Evolutionary conservation across 2,797 vertebrate species (phyloP).

Genomic region (Zalophus californianus): DNA sequence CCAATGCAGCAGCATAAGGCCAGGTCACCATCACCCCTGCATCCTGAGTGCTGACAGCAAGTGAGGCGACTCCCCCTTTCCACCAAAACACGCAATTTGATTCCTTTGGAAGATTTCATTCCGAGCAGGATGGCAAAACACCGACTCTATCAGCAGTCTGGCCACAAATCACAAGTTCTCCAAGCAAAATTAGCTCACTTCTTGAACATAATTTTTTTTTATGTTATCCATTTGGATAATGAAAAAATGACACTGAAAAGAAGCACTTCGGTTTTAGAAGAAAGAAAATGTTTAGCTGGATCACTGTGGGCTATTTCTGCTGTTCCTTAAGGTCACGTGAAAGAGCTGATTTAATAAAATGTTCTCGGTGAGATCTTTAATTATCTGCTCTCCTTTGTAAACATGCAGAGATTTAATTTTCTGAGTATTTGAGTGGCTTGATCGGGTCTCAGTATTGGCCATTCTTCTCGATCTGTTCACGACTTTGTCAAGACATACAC

Average conservation of each 20-base stretch:
- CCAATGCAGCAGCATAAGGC: too few relatives aligned
- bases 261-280: neutral
- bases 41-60: neutral
- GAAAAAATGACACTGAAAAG: neutral
- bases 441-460: neutral
- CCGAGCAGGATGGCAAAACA: neutral
- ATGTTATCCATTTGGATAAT: neutral
- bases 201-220: neutral
- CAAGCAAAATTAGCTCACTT: neutral
- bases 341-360: neutral
- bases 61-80: neutral
- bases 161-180: neutral
- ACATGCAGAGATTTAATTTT: neutral
- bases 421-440: neutral
- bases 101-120: neutral
- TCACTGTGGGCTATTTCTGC: neutral
- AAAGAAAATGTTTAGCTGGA: neutral
- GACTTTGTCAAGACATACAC: neutral
- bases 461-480: neutral
- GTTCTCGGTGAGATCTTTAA: neutral
- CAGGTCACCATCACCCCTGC: too few relatives aligned
- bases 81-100: neutral
- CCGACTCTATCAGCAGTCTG: neutral
- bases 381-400: neutral
- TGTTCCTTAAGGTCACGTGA: neutral